Base-by-base conservation (phyloP, 2,113 vertebrate species). In the Stictonetta naevosa region DNA sequence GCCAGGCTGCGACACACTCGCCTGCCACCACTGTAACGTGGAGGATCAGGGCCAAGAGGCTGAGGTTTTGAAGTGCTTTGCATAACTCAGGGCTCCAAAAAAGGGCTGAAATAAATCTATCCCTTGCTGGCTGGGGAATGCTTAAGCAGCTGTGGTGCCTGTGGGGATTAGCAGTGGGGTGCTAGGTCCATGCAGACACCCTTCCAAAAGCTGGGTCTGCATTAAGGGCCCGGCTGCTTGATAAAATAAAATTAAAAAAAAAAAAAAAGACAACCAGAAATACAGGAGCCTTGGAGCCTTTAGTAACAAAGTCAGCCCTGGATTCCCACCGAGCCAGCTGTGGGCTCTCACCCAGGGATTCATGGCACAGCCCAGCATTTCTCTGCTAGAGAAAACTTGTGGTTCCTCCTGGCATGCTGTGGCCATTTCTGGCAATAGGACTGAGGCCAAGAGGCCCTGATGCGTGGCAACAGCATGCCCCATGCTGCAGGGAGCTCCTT, bases 381-480 rank as follows among this genome's bases (percentile, higher is more conserved):
- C 68, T 71, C 36, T 13, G 15, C 10, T 36, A 34, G 46, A 38
- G 60, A 34, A 86, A 95, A 33, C 46, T 59, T 62, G 52, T 67
- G 92, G 79, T 68, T 92, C 23, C 59, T 78, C 22, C 64, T 53
- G 44, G 33, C 36, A 13, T 0, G 0, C 66, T 60, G 83, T 81
- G 89, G 84, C 77, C 11, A 3, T 8, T 56, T 53, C 86, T 86
- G 38, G 69, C n/a, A 10, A 29, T n/a, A 71, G 68, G n/a, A 71
- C n/a, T 11, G 68, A 36, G 42, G 46, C 46, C n/a, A 81, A 42
- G 83, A 83, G 83, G 83, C 88, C 75, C 55, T 3, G 2, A 13
- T 42, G 20, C 0, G 0, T 18, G 69, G 50, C 60, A 50, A 76
- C 60, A 71, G 63, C 2, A 0, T 40, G 34, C 4, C n/a, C 1